Evolutionary conservation across 2,113 vertebrate species (phyloP), one percentile per base, ranked within the genome.

Genomic region (Plestiodon gilberti): DNA sequence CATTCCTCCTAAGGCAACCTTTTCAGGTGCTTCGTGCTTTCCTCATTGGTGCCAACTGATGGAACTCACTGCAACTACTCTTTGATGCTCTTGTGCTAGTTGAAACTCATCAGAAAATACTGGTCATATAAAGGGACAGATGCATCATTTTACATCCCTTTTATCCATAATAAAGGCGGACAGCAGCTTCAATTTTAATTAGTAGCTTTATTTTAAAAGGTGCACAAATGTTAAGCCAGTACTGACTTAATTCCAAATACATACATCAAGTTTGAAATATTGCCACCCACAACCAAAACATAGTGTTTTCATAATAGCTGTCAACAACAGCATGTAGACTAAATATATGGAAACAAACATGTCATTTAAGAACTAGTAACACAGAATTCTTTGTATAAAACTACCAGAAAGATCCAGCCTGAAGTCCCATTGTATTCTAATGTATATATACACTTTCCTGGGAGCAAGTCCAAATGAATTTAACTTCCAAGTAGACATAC

Each of bases 171-270:
- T 83, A 57, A 85, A 22, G 28, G 8, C 1, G 55, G 59, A 61
- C 73, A 28, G 33, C 35, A 52, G 6, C 28, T 65, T 70, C 40
- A 0, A 30, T 3, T 57, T 11, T 48, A 3, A 52, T 78, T 25
- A 69, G 79, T 13, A 75, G 40, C 82, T 80, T 87, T 30, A 78
- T 80, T 80, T 22, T 22, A 1, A n/a, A n/a, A 2, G 15, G 17
- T 48, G 1, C 9, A 4, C 0, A 35, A 3, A 71, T 22, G 48
- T 59, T 4, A 22, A 52, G 59, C 14, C 13, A 15, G 13, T 83
- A 48, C 25, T 23, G 78, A 59, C 33, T 84, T 83, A 0, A 55
- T 6, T 20, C 80, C 35, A 52, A 7, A 59, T 67, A 0, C 5
- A 5, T 30, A 0, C 0, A 90, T 1, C 14, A 40, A 52, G 35